Evolutionary conservation across 2,113 vertebrate species (phyloP).

Genomic region (Crotophaga sulcirostris): DNA sequence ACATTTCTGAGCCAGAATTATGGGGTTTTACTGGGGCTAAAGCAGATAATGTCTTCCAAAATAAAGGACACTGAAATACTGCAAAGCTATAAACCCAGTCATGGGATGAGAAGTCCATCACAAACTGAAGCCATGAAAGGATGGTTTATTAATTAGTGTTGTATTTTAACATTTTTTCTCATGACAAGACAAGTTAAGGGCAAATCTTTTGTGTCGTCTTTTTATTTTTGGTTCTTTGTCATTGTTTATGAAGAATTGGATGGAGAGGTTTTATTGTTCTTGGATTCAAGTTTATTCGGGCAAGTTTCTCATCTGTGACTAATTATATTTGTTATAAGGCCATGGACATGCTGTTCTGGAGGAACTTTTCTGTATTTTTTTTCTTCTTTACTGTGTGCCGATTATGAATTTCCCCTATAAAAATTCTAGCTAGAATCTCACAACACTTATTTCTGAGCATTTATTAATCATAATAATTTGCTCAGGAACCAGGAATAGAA

Average conservation of each 20-base stretch:
- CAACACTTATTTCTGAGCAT: neutral
- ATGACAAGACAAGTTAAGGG: neutral
- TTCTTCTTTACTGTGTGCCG: neutral
- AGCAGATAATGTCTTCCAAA: neutral
- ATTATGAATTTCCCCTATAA: neutral
- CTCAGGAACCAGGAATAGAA: neutral
- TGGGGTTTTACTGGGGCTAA: neutral
- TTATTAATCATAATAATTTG: neutral
- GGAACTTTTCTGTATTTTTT: neutral
- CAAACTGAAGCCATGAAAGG: neutral
- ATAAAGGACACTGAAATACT: neutral
- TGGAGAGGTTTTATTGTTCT: neutral
- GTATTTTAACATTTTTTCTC: neutral
- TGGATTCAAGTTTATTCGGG: neutral
- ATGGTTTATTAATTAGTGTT: neutral
- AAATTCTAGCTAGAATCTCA: neutral
- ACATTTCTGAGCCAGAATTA: neutral
- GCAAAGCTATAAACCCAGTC: neutral
- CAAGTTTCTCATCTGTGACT: conserved; percentile 11
- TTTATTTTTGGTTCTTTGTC: neutral
- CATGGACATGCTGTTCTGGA: neutral
- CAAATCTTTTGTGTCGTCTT: neutral
- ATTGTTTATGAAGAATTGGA: neutral
- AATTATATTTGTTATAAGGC: neutral
- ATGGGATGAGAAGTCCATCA: neutral